Base-by-base conservation (phyloP, 2,797 vertebrate species). In the Sebastes steindachneri region DNA sequence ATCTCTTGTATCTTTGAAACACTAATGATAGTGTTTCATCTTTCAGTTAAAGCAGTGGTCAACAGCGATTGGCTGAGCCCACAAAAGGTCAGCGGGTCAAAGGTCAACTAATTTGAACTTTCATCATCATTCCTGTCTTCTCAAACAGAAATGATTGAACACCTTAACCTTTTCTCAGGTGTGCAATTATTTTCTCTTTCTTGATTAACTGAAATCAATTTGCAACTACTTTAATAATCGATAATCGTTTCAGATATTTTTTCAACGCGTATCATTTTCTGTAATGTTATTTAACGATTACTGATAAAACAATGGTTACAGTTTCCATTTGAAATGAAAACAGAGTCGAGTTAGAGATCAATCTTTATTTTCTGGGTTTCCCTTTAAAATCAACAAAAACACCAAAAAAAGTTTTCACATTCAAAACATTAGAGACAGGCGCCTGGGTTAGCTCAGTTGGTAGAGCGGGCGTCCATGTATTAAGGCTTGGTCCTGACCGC, bases 331-430 rank as follows among this genome's bases (percentile, higher is more conserved):
- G 7, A 67, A 68, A 25, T 31, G 4, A 41, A 58, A 21, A 41
- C 8, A 11, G 11, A 75, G 37, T 28, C 4, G 0, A 41, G 53
- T 29, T 37, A 14, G 9, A 31, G 57, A 68, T 19, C 5, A 62
- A 57, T 63, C 33, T 82, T 77, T 76, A 82, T 75, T 79, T 54
- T 54, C 25, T 9, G 7, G 1, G 7, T 12, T 35, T 7, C 33
- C 37, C 29, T 51, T 60, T 51, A n/a, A 72, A 70, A 14, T 31
- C n/a, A 70, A 65, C 9, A 29, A 58, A 75, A 45, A 25, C 8
- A 33, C 7, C 31, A 63, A 63, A 31, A 8, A 1, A 80, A 23
- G 11, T 5, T 64, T 63, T 37, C 62, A 75, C 77, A 68, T 64
- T 76, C 26, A 67, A 26, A 7, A 64, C 35, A 19, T 62, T 37